Evolutionary conservation across 2,797 vertebrate genomes (phyloP), one percentile per base, ranked within the genome.

Genomic region (Lithobates pipiens): DNA sequence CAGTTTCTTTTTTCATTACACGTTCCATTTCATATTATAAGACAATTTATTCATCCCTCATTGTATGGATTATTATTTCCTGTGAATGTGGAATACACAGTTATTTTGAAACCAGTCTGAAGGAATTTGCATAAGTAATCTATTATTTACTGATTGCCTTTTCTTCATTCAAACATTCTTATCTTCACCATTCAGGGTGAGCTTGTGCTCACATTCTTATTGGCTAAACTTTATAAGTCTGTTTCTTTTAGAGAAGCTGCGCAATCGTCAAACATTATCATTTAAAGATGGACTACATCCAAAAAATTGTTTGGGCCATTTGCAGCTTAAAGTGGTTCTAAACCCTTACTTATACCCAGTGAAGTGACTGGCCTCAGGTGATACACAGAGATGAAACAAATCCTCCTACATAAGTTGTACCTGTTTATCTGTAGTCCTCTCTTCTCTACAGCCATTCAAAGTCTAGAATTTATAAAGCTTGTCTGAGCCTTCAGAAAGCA

Each of bases 121-220:
- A 34, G n/a, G 34, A 27, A 42, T 67, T 65, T 42, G 10, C 36
- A 78, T 50, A 67, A 50, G 10, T 67, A 27, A 67, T 67, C 15
- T 80, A n/a, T 69, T 70, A 69, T 18, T 29, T 42, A 69, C 77
- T 46, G 57, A 67, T 77, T 27, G 76, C 34, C 32, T 44, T 67
- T 39, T 9, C 16, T 44, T 39, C 69, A 9, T 1, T 39, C 34
- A 39, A 9, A 7, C 5, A 8, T 23, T 13, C 54, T 23, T 23
- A 23, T 61, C 21, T 23, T 61, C 54, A 23, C 21, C 21, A 5
- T 23, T 11, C 8, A 1, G 32, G 16, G 21, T 1, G 0, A 3
- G 18, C 9, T 10, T n/a, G 32, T 39, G 18, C 44, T 54, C 16
- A 54, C 32, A 36, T 71, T 36, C 5, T 39, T 13, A 46, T 46